Evolutionary conservation across 1,140 invertebrate genomes (phyloP), one percentile per base, ranked within the genome.

Genomic region (Papilio machaon): DNA sequence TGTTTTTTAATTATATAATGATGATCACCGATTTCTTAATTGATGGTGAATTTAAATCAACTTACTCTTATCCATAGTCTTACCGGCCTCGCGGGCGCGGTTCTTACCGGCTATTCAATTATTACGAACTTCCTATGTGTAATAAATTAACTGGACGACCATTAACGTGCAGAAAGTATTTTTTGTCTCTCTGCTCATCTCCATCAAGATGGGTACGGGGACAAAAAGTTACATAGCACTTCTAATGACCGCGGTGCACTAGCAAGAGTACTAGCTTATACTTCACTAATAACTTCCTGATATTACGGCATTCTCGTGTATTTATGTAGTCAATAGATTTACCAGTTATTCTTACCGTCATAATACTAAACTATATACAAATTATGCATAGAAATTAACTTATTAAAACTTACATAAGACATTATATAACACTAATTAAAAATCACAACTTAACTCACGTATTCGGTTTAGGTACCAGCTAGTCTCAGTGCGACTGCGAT

Each of bases 51-150:
- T 6, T 52, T 5, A 17, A 52, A 4, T 52, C 13, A 52, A 13
- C 49, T 13, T 52, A 52, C 10, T 15, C 47, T 13, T 13, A 49
- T 11, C 15, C 15, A 49, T n/a, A n/a, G n/a, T n/a, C n/a, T n/a
- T n/a, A n/a, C n/a, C n/a, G n/a, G n/a, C n/a, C n/a, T n/a, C n/a
- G n/a, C n/a, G n/a, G n/a, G n/a, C n/a, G n/a, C n/a, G n/a, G n/a
- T n/a, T n/a, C n/a, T 35, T 70, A 64, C 38, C 15, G 30, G 38
- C 64, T 70, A 70, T 70, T 70, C 64, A 70, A 70, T 70, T 70
- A 70, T 13, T 38, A 35, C 17, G 64, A 70, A 70, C 30, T 70
- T 70, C 30, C 30, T 38, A 38, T 38, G 13, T 70, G 38, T 70
- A 64, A 30, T 30, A 30, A 30, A 60, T 64, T 67, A 70, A 35